phyloP scores from a whole-genome alignment of 2,888 invertebrate genomes.

The Polymixis flavicincta region DNA sequence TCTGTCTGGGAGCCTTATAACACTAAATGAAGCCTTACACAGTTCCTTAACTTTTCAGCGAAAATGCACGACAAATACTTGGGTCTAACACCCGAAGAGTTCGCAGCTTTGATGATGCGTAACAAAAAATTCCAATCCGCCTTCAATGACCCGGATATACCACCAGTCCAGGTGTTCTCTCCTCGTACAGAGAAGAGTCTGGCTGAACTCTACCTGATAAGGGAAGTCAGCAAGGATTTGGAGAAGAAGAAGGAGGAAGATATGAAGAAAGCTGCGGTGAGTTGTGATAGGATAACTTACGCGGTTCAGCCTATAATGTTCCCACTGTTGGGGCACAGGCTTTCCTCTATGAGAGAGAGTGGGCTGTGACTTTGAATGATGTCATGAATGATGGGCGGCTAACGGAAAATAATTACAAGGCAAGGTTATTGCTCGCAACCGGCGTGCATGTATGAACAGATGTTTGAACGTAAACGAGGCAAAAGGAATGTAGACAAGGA shows the following conservation, averaged over 20 bases:
- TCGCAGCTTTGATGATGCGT: constrained; percentile 54
- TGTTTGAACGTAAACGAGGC: no score
- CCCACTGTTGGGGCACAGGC: neutral
- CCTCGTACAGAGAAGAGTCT: constrained; percentile 66
- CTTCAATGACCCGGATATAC: constrained; percentile 48
- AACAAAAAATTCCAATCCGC: constrained; percentile 64
- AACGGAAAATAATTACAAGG: no score
- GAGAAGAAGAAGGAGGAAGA: constrained; percentile 82
- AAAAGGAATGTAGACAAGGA: no score
- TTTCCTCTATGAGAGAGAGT: neutral
- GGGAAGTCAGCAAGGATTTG: constrained; percentile 77
- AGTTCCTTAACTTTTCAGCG: constrained; percentile 13
- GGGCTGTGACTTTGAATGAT: no score
- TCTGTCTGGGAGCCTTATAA: no score
- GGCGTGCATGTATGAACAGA: no score
- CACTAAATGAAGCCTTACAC: no score
- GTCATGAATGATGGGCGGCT: no score
- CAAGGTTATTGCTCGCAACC: no score
- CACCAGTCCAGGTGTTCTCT: constrained; percentile 74
- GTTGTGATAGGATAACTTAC: constrained; percentile 15
- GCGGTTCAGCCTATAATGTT: neutral
- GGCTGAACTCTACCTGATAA: constrained; percentile 76
- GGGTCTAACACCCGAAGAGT: constrained; percentile 64
- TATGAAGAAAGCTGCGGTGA: constrained; percentile 74
- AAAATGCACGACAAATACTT: constrained; percentile 51